phyloP scores from a whole-genome alignment of 2,113 vertebrate species.

The Martes martes region DNA sequence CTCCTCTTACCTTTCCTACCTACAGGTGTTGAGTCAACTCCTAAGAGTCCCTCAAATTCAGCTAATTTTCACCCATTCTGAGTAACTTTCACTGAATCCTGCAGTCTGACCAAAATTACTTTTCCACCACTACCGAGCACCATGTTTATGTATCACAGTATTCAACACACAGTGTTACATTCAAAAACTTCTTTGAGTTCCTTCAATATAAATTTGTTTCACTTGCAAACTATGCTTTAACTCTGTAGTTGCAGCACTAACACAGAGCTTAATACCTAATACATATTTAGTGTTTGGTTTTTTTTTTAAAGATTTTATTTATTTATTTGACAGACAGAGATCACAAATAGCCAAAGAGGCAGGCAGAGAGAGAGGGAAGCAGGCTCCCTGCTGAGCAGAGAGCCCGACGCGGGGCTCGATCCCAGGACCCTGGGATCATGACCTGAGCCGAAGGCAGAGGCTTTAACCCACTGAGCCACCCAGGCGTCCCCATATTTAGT shows the following conservation, averaged over 20 bases:
- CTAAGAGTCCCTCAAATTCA: not conserved
- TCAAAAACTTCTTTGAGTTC: not conserved
- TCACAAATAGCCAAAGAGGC: no score
- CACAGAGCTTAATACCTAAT: not conserved
- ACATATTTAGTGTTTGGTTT: not conserved
- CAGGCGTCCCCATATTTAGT: not conserved
- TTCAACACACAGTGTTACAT: not conserved
- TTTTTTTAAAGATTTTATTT: no score
- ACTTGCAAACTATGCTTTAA: not conserved
- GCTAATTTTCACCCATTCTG: not conserved
- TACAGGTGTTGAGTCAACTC: not conserved
- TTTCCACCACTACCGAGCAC: not conserved
- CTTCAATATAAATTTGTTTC: not conserved
- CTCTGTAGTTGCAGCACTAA: constrained; percentile 46
- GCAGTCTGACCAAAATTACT: not conserved
- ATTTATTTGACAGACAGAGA: no score
- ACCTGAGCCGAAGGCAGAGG: no score
- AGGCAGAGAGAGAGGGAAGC: no score
- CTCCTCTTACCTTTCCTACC: not conserved
- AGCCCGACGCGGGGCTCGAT: no score
- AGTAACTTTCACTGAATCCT: not conserved
- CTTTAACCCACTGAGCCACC: no score
- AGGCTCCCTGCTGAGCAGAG: no score
- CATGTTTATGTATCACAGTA: not conserved
- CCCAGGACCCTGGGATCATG: no score